phyloP scores from a whole-genome alignment of 2,113 vertebrate species.

The Columbina picui region DNA sequence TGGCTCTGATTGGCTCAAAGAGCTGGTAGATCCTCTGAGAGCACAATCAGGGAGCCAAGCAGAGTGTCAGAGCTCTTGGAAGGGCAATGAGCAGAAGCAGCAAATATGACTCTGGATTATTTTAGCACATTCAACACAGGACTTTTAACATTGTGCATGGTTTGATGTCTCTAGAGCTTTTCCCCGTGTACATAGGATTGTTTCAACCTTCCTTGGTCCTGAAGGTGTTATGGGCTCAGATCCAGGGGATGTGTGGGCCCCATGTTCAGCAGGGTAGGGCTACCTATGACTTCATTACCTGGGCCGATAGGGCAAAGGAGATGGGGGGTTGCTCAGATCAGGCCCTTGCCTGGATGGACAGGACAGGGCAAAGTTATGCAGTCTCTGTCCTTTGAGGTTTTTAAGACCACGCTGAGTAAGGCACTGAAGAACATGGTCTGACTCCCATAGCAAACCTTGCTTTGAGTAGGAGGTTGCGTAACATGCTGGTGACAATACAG shows the following conservation, averaged over 20 bases:
- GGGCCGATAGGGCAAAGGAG: neutral
- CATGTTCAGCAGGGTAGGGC: neutral
- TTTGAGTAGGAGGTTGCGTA: neutral
- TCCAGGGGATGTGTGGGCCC: neutral
- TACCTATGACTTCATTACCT: neutral
- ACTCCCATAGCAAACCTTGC: neutral
- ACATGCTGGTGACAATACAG: neutral
- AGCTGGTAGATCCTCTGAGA: too few relatives aligned
- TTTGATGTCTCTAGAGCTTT: neutral
- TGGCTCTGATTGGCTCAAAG: neutral
- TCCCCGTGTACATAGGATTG: neutral
- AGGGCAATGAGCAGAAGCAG: neutral
- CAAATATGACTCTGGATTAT: neutral
- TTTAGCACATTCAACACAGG: neutral
- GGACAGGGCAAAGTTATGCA: neutral
- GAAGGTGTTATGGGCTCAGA: neutral
- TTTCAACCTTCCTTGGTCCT: neutral
- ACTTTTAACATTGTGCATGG: neutral
- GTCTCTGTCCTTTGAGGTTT: neutral
- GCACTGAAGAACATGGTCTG: neutral
- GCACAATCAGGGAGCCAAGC: neutral
- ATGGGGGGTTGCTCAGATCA: neutral
- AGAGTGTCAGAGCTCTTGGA: neutral
- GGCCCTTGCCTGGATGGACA: neutral
- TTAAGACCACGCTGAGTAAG: neutral